A percentile compares a stretch with the other conserved stretches of the same genome.
Conservation (phyloP, 2,113 vertebrate genomes). For the Sinocyclocheilus anshuiensis region DNA sequence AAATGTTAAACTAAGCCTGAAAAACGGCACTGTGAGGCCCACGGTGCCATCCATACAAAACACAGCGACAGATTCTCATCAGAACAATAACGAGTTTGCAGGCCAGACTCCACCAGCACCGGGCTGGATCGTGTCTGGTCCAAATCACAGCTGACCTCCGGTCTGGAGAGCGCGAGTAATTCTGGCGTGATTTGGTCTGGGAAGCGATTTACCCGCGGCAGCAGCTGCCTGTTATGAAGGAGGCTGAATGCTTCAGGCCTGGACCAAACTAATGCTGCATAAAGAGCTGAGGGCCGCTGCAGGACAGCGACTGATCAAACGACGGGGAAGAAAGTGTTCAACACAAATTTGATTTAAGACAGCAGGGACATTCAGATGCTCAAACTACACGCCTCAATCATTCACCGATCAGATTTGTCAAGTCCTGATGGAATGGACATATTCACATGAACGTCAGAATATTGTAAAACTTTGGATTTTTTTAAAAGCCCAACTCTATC, state of each 20-base stretch:
- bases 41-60: constrained; percentile 1
- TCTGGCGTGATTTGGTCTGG: constrained; percentile 3
- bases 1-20: constrained; percentile 6
- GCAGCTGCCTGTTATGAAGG: not conserved
- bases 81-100: not conserved
- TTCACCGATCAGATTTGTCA: not conserved
- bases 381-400: not conserved
- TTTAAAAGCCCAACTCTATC: not conserved
- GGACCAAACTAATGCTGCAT: not conserved
- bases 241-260: not conserved
- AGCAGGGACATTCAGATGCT: not conserved
- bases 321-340: not conserved
- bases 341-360: constrained; percentile 1
- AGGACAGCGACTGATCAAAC: not conserved
- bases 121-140: not conserved
- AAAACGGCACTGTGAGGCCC: not conserved
- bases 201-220: constrained; percentile 2
- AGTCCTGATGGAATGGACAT: not conserved
- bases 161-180: not conserved
- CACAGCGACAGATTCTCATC: not conserved
- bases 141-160: constrained; percentile 15
- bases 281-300: not conserved
- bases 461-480: not conserved
- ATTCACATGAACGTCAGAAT: not conserved
- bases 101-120: not conserved